phyloP scores from a whole-genome alignment of 2,113 vertebrate genomes.

The Argyrosomus japonicus region DNA sequence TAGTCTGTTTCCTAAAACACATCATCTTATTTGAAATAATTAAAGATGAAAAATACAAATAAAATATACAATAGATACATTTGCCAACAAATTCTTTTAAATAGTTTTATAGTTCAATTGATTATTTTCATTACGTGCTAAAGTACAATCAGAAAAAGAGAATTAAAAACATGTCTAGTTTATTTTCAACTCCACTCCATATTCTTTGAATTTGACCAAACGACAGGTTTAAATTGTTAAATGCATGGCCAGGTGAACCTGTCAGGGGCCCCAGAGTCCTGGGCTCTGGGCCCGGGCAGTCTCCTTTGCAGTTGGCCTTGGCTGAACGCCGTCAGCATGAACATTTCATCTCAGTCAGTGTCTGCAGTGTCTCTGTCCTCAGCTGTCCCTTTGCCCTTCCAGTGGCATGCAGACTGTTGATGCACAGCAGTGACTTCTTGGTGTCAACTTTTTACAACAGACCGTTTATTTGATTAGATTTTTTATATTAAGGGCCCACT shows the following conservation, averaged over 20 bases:
- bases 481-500: background rate
- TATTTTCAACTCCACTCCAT: background rate
- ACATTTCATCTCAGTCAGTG: conserved; percentile 9
- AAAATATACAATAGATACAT: background rate
- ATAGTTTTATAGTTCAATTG: too few species aligned
- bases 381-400: background rate
- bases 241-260: background rate
- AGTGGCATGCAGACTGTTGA: conserved; percentile 5
- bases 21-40: too few species aligned
- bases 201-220: background rate
- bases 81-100: background rate
- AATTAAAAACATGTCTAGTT: too few species aligned
- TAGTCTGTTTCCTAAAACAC: background rate
- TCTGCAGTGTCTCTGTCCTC: background rate
- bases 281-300: background rate
- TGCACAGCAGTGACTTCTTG: conserved; percentile 2
- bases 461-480: conserved; percentile 1
- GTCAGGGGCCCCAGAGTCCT: background rate
- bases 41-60: background rate
- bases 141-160: background rate
- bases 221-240: background rate
- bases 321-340: background rate
- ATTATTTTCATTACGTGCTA: too few species aligned
- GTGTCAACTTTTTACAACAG: conserved; percentile 3
- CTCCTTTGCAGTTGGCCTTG: background rate